phyloP scores from a whole-genome alignment of 1,140 invertebrate species.

The Thereuonema tuberculata region DNA sequence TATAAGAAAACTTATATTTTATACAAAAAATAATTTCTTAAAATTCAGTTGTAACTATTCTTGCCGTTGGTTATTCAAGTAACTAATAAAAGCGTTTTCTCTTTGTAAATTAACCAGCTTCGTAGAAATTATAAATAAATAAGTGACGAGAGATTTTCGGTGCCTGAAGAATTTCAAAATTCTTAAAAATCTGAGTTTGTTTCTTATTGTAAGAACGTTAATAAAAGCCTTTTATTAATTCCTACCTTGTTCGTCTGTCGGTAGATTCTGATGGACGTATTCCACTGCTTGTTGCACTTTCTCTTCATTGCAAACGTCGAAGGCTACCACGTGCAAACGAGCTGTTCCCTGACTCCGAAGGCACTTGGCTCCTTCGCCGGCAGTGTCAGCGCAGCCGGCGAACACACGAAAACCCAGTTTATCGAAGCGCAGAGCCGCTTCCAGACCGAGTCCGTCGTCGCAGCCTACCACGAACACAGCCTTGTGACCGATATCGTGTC shows the following conservation, averaged over 20 bases:
- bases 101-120: no score
- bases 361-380: conserved; percentile 47
- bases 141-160: no score
- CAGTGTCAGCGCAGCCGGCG: conserved; percentile 50
- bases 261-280: conserved; percentile 57
- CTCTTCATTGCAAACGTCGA: conserved; percentile 58
- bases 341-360: conserved; percentile 58
- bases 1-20: no score
- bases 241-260: conserved; percentile 38
- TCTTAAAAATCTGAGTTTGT: no score
- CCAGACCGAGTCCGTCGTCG: conserved; percentile 59
- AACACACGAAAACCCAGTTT: conserved; percentile 66
- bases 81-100: no score
- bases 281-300: conserved; percentile 55
- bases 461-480: conserved; percentile 70
- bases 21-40: no score
- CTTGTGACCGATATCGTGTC: conserved; percentile 46
- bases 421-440: conserved; percentile 55
- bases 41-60: no score
- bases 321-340: conserved; percentile 51
- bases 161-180: no score
- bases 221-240: no score
- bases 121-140: no score
- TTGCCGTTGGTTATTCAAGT: no score
- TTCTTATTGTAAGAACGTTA: no score